Base-by-base conservation (phyloP, 30 jellyfish, hydroid and myxozoan genomes). In the Chrysaora quinquecirrha region DNA sequence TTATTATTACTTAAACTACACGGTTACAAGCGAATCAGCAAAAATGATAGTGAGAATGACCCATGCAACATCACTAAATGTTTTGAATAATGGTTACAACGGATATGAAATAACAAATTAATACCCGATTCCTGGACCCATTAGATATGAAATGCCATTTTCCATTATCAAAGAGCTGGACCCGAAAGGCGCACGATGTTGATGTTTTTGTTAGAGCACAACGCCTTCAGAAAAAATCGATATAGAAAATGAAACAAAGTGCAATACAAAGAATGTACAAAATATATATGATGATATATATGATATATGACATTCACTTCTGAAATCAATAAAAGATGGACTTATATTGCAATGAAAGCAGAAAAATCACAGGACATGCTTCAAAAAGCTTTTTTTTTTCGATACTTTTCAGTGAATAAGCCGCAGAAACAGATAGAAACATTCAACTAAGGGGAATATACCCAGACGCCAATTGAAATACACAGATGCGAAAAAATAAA, bases 61-160 rank as follows among this genome's bases (percentile, higher is more conserved):
- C 9, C 9, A 16, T 43, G 9, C 16, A 9, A 6, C 16, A 9
- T 43, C 58, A 43, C 58, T 6, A 6, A 16, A 6, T 43, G 16
- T 6, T 43, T 43, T 6, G 58, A 16, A 6, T 9, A 16, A 43
- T 6, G 58, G 16, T 43, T 43, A 16, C 58, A 43, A 43, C 9
- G 9, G 58, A 43, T 16, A 6, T 43, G 58, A 43, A 9, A 43
- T 43, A 43, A 43, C 16, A 6, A 16, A 16, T 6, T 43, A 35
- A 4, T 86, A 86, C 94, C 74, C 97, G 73, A 25, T 91, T 82
- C 28, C 97, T 88, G 50, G 95, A 93, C 34, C 97, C 83, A 48
- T 71, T 76, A 14, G 97, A 86, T 24, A 93, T 83, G 63, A 74
- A 83, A 62, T 79, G 71, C 97, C 97, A 93, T 29, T 70, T 73